Evolutionary conservation across 2,113 vertebrate genomes (phyloP), one percentile per base, ranked within the genome.

Genomic region (Ciconia maguari): DNA sequence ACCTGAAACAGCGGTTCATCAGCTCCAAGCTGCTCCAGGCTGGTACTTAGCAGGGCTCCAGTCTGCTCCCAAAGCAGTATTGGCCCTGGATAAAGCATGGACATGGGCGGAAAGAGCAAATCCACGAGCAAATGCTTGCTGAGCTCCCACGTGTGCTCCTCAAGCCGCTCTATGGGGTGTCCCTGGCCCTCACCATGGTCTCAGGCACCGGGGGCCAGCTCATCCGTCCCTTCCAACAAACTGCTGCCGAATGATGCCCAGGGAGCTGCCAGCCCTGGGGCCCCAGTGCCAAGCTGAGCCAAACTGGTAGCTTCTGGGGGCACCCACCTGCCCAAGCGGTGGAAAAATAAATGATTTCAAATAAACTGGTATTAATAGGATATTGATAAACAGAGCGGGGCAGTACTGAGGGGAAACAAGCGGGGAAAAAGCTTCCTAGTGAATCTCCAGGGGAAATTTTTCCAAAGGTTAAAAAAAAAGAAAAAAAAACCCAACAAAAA

Each of bases 341-440:
- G 75, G 44, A 49, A 22, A 84, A 96, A 84, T 2, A 74, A 83
- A 91, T 60, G 0, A 48, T 94, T 85, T 90, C 62, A 74, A 80
- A 96, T 61, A 89, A 66, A 68, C 24, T 8, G 49, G 49, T 74
- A 83, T 77, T 91, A 89, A 95, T 48, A 64, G 54, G 44, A 55
- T 93, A 94, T 94, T 85, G 92, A 97, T 93, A 92, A 94, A 83
- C 77, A 82, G 68, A 72, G 16, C 62, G 13, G 57, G 54, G 76
- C 68, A 82, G 54, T 15, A 16, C 24, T 2, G 42, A 74, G 80
- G 77, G 75, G 54, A 72, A 91, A 80, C 16, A 49, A 88, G 42
- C 4, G 0, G 1, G 62, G 65, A 18, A 83, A 91, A 92, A 66
- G 20, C 66, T 95, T 90, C 87, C 66, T n/a, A 5, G 74, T 44